phyloP scores from a whole-genome alignment of 2,113 vertebrate genomes.

The Fulmarus glacialis region DNA sequence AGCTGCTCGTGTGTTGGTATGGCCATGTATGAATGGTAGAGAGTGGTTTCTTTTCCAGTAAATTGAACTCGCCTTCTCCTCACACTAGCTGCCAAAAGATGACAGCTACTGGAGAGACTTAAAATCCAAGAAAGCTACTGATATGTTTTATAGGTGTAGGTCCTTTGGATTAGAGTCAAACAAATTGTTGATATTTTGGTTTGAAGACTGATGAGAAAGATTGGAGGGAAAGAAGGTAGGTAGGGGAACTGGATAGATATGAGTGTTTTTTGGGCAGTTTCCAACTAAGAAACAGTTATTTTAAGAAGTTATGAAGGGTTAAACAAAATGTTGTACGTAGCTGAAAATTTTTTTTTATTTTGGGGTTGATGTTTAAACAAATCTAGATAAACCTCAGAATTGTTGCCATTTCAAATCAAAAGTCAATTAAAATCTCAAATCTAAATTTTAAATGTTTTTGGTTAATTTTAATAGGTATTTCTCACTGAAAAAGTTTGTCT shows the following conservation, averaged over 20 bases:
- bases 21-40: rapidly evolving
- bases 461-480: neutral
- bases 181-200: neutral
- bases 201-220: neutral
- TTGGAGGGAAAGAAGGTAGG: neutral
- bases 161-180: neutral
- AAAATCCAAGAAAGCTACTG: neutral
- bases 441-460: neutral
- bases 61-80: neutral
- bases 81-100: neutral
- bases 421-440: neutral
- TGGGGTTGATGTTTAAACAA: neutral
- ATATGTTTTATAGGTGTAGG: neutral
- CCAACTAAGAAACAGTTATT: neutral
- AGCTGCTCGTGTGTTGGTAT: rapidly evolving
- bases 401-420: neutral
- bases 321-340: neutral
- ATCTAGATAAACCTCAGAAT: neutral
- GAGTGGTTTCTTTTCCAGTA: neutral
- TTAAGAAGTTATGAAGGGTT: neutral
- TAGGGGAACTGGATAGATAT: neutral
- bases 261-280: neutral
- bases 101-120: neutral
- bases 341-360: neutral
- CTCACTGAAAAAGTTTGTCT: neutral